phyloP scores from a whole-genome alignment of 2,888 invertebrate species.

The Cetonia aurata region DNA sequence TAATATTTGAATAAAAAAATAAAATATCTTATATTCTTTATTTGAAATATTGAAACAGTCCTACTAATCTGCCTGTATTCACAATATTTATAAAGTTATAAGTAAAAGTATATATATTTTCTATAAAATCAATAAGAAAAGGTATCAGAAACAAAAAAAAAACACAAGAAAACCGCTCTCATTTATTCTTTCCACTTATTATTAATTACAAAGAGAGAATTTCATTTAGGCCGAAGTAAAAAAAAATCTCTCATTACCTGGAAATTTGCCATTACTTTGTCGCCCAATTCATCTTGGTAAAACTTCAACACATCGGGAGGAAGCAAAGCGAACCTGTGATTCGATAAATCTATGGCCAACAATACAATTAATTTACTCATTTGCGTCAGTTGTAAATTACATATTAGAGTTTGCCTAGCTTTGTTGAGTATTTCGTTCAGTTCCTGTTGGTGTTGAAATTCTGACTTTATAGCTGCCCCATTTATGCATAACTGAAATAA shows the following conservation, averaged over 20 bases:
- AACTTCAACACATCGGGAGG: constrained; percentile 62
- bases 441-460: constrained; percentile 53
- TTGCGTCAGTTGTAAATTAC: constrained; percentile 59
- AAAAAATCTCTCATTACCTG: constrained; percentile 54
- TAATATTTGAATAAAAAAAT: too few species aligned
- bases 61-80: too few species aligned
- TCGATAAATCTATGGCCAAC: constrained; percentile 64
- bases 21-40: too few species aligned
- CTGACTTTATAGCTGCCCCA: constrained; percentile 59
- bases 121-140: too few species aligned
- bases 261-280: constrained; percentile 59
- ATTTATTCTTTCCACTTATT: too few species aligned
- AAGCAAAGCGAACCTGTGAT: constrained; percentile 62
- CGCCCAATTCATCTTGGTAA: constrained; percentile 63
- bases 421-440: constrained; percentile 61
- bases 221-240: too few species aligned
- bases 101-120: too few species aligned
- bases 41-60: too few species aligned
- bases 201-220: too few species aligned
- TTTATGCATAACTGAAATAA: constrained; percentile 63
- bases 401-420: constrained; percentile 60
- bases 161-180: too few species aligned
- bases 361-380: constrained; percentile 64
- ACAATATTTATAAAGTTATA: too few species aligned
- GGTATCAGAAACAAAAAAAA: too few species aligned